Evolutionary conservation across 2,888 invertebrate genomes (phyloP), one percentile per base, ranked within the genome.

Genomic region (Chaetogeoica ovagalla): DNA sequence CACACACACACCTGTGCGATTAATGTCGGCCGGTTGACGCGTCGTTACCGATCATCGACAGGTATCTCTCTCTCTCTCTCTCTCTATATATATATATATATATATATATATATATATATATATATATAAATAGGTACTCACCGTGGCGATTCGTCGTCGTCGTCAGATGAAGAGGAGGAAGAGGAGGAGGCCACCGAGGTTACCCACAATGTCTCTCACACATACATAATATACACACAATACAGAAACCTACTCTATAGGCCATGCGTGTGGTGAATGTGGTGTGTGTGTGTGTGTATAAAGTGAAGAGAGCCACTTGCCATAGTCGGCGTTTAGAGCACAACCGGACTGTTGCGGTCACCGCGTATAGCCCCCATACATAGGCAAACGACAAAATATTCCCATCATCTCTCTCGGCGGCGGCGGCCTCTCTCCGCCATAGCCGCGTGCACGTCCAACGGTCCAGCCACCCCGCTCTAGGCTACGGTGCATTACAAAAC

Each of bases 301-400:
- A 48, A 55, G 23, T 19, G 70, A 76, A 66, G 65, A 70, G 75
- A 81, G 69, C 63, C 57, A 81, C 65, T 81, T 76, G 70, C 69
- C 65, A 81, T 71, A 76, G 76, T 77, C 81, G 71, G 81, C 63
- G 76, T 71, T 68, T 43, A 57, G 76, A 39, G 23, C 63, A 81
- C 81, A 81, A 75, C 81, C 81, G 70, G 76, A 69, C 81, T 39
- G 69, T n/a, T 8, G 76, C 43, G 19, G 81, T 59, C 37, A 57
- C 48, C 39, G 21, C 43, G 9, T 21, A 48, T 57, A 66, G 43
- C 75, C 65, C 76, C 69, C 81, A 76, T 81, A 75, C 75, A 75
- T 75, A 76, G 76, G 81, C 81, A 76, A 81, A 81, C 76, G 76
- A 76, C 70, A 76, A 76, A 65, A 76, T 77, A 48, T 75, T 75